phyloP scores from a whole-genome alignment of 2,797 vertebrate species.

The Pogonophryne albipinna region DNA sequence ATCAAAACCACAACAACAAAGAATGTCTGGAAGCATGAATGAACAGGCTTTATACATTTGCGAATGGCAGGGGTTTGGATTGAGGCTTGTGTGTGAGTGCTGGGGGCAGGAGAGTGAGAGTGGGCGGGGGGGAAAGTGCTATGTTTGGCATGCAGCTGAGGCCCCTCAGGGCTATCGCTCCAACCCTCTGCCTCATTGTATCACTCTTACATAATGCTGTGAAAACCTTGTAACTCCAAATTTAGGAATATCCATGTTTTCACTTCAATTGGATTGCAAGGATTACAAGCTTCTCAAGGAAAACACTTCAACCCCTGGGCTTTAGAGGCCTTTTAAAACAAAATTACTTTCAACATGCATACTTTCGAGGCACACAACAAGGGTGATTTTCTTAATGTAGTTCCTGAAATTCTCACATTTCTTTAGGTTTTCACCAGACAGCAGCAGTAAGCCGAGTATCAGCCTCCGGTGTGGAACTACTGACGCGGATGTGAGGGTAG shows the following conservation, averaged over 20 bases:
- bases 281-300: constrained; percentile 6
- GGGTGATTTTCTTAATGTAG: background rate
- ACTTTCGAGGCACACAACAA: background rate
- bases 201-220: constrained; percentile 55
- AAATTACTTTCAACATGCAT: background rate
- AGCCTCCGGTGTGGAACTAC: constrained; percentile 24
- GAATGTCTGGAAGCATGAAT: constrained; percentile 21
- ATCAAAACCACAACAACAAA: constrained; percentile 21
- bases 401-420: constrained; percentile 3
- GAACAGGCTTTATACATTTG: constrained; percentile 8
- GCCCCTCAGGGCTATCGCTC: constrained; percentile 49
- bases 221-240: constrained; percentile 22
- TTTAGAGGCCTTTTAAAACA: constrained; percentile 12
- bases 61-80: constrained; percentile 22
- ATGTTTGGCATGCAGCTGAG: constrained; percentile 74
- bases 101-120: constrained; percentile 36
- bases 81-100: constrained; percentile 39
- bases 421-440: constrained; percentile 4
- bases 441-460: constrained; percentile 24
- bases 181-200: constrained; percentile 34
- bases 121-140: constrained; percentile 55
- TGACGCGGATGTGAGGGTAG: constrained; percentile 13
- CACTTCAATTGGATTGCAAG: background rate
- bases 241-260: constrained; percentile 32
- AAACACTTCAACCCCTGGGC: background rate